Evolutionary conservation across 2,113 vertebrate species (phyloP).

Genomic region (Eleginops maclovinus): DNA sequence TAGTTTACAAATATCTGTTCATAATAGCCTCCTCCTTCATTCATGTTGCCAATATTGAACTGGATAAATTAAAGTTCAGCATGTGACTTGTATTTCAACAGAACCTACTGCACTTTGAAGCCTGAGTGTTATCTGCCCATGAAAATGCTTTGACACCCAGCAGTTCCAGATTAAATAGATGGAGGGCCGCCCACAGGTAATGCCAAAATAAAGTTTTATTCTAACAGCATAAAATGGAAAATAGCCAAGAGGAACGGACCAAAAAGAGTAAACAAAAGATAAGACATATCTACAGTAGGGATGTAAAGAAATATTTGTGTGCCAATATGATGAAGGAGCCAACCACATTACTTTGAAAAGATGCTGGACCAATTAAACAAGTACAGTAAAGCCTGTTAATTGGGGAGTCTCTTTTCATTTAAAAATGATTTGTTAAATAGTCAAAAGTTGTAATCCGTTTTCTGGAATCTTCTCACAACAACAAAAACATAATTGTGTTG

Average conservation of each 20-base stretch:
- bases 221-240: conserved; percentile 14
- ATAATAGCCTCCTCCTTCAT: no score
- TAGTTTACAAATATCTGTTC: background rate
- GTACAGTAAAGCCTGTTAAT: background rate
- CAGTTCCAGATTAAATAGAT: conserved; percentile 42
- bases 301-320: background rate
- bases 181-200: conserved; percentile 29
- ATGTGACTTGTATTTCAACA: conserved; percentile 20
- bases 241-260: conserved; percentile 21
- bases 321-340: conserved; percentile 4
- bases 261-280: conserved; percentile 22
- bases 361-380: conserved; percentile 13
- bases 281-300: conserved; percentile 13
- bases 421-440: background rate
- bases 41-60: conserved; percentile 11
- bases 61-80: conserved; percentile 33
- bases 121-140: conserved; percentile 40
- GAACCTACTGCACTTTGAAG: conserved; percentile 50
- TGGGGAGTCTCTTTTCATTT: background rate
- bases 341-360: conserved; percentile 23
- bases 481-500: no score
- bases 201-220: conserved; percentile 53
- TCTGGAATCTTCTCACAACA: no score
- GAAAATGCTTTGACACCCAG: conserved; percentile 36
- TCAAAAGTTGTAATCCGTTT: no score